These are phyloP conservation scores for Cephonodes hylas DNA, from an alignment of 2,888 invertebrate species.

Conservation along the genomic window DNA sequence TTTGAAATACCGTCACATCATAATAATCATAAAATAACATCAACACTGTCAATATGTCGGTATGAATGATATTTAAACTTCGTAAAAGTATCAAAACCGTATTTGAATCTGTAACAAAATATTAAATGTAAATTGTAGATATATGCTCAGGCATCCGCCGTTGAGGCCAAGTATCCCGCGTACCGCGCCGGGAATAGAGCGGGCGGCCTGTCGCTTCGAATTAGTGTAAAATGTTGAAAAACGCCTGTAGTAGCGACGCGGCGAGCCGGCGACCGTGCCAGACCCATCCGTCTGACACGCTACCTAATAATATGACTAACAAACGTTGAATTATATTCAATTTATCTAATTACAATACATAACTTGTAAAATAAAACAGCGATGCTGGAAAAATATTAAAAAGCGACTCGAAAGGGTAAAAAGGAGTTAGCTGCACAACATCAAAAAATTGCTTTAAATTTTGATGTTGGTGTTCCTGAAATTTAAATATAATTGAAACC, in stretches of 20 bases:
- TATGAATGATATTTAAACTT: not conserved
- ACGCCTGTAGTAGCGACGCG: constrained; percentile 50
- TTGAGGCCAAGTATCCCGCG: constrained; percentile 35
- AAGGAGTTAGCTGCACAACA: too few relatives aligned
- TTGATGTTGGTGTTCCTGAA: too few relatives aligned
- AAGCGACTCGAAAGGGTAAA: too few relatives aligned
- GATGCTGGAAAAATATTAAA: too few relatives aligned
- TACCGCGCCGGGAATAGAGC: constrained; percentile 69
- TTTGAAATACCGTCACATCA: not conserved
- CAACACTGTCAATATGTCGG: not conserved
- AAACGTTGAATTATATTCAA: not conserved
- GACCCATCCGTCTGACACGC: constrained; percentile 22
- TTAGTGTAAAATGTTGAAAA: constrained; percentile 75
- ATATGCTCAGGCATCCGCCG: constrained; percentile 41
- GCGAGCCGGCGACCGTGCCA: constrained; percentile 33
- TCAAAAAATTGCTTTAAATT: too few relatives aligned
- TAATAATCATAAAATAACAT: not conserved
- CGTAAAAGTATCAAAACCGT: constrained; percentile 14
- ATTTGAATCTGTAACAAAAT: constrained; percentile 19
- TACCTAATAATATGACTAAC: not conserved
- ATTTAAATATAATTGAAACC: too few relatives aligned
- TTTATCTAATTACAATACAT: not conserved
- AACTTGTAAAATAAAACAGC: not conserved
- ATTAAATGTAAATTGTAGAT: constrained; percentile 19
- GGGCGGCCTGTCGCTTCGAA: constrained; percentile 70